A percentile compares a stretch with the other conserved stretches of the same genome.
These are phyloP conservation scores for Augiades crinisus DNA, from an alignment of 2,888 invertebrate genomes.

Conservation along the genomic window DNA sequence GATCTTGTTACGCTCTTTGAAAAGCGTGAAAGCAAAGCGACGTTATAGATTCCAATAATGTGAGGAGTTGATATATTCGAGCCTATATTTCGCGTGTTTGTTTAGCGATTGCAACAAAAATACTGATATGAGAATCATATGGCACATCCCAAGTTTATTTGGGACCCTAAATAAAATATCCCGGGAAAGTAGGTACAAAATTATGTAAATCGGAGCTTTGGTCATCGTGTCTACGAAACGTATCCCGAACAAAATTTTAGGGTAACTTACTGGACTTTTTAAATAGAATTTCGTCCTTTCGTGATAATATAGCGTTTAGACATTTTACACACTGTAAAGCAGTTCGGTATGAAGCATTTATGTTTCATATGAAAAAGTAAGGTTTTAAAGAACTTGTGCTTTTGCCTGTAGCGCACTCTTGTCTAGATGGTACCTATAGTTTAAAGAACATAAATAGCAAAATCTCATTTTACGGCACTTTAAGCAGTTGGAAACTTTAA, in stretches of 20 bases:
- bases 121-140: constrained; percentile 25
- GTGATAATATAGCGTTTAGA: too few relatives aligned
- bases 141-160: constrained; percentile 10
- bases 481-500: too few relatives aligned
- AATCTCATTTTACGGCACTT: too few relatives aligned
- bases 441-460: too few relatives aligned
- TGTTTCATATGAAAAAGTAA: too few relatives aligned
- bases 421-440: too few relatives aligned
- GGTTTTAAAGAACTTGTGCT: too few relatives aligned
- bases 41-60: constrained; percentile 42
- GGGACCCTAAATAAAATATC: constrained; percentile 18
- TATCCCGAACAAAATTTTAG: constrained; percentile 11
- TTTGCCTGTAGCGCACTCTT: too few relatives aligned
- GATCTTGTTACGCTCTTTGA: constrained; percentile 6
- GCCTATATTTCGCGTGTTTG: constrained; percentile 33
- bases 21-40: constrained; percentile 12
- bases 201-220: constrained; percentile 17
- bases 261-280: constrained; percentile 7
- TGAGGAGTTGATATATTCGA: constrained; percentile 33
- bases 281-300: background rate
- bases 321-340: too few relatives aligned
- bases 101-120: constrained; percentile 33
- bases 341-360: too few relatives aligned
- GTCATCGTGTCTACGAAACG: constrained; percentile 1
- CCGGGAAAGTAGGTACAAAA: constrained; percentile 11